Evolutionary conservation across 2,888 invertebrate species (phyloP), one percentile per base, ranked within the genome.

Genomic region (Heliconius aoede): DNA sequence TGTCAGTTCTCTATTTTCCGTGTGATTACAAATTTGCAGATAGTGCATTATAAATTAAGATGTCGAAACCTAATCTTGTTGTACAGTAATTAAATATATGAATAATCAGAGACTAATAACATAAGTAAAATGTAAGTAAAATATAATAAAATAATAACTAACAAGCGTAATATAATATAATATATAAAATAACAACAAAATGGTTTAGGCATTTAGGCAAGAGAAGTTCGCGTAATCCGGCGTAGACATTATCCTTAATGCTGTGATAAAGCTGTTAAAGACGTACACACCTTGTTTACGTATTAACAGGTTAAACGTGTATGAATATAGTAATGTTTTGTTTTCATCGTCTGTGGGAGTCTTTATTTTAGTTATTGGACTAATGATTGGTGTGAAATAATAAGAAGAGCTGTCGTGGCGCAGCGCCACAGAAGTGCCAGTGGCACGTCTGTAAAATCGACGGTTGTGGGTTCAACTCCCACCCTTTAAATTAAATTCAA

Each of bases 201-300:
- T 21, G 46, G n/a, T 24, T 71, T n/a, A 5, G 30, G 55, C 15
- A 18, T 58, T 36, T 58, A 24, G 24, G 58, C 28, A 30, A 58
- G 8, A 3, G 18, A 32, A 71, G 71, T 58, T 71, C 58, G 30
- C 30, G 32, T 71, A 71, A 71, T 71, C 58, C 32, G 24, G n/a
- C 13, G 13, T 30, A 69, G 51, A 69, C 69, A 69, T 69, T 69
- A 55, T 55, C 69, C 69, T 55, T 55, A 55, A 69, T 32, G 69
- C 69, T 32, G 7, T 55, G 24, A 30, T 69, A 69, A 32, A 55
- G 30, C 69, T 51, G 30, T 51, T 69, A 36, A 40, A 67, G 67
- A 46, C 28, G 46, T 46, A 46, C 46, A 71, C 55, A 55, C 2
- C 24, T 71, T 32, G 58, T 71, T 71, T 58, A 32, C 40, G 46